Percentiles rank a stretch among this genome's conserved stretches.
Evolutionary conservation across 2,113 vertebrate genomes (phyloP).

Genomic region (Hipposideros armiger): DNA sequence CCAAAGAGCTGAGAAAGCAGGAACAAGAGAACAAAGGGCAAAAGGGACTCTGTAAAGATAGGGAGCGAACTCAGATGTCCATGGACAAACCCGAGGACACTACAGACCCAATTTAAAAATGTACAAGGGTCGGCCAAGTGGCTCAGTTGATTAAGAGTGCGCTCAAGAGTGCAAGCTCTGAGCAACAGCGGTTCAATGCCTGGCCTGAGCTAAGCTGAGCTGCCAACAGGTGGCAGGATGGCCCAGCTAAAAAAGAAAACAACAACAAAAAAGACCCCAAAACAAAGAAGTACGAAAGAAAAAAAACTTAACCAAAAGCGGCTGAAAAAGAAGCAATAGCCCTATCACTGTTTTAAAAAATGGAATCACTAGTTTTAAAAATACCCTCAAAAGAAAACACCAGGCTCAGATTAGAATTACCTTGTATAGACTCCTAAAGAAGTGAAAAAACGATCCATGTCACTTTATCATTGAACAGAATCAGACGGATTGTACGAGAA

Average conservation of each 20-base stretch:
- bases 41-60: neutral
- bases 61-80: neutral
- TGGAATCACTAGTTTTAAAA: neutral
- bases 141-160: too few species aligned
- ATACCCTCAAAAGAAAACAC: neutral
- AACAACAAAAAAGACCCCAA: too few species aligned
- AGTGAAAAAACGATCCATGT: neutral
- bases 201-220: too few species aligned
- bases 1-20: neutral
- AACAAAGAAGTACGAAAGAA: neutral
- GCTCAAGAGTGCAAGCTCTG: too few species aligned
- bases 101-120: neutral
- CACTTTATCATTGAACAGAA: neutral
- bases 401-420: neutral
- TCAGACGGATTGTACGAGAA: neutral
- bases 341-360: neutral
- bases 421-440: neutral
- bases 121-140: too few species aligned
- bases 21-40: neutral
- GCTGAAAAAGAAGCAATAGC: neutral
- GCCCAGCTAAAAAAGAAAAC: too few species aligned
- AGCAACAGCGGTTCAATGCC: too few species aligned
- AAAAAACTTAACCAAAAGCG: neutral
- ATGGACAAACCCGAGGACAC: neutral
- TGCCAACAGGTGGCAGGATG: too few species aligned